Evolutionary conservation across 1,140 invertebrate genomes (phyloP), one percentile per base, ranked within the genome.

Genomic region (Trinorchestia longiramus): DNA sequence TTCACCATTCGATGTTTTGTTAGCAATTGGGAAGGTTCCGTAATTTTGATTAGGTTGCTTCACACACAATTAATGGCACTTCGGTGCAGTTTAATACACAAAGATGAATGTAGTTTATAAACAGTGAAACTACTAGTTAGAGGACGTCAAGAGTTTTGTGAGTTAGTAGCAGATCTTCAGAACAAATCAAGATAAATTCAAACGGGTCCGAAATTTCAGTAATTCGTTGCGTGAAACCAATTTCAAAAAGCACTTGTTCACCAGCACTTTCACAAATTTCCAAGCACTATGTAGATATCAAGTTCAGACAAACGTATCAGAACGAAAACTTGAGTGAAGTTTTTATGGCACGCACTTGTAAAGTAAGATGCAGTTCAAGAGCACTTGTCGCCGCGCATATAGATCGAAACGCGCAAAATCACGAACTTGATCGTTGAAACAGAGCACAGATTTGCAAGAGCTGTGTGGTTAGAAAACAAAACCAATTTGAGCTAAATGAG

Each of bases 81-180:
- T 91, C 41, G 88, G 88, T 91, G 88, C 88, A 91, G 43, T 91
- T 77, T 77, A 77, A 91, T 43, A 91, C 88, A 91, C 88, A 91
- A 41, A 91, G 88, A 91, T 91, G 88, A 43, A 91, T 91, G 43
- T 77, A 77, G 62, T 77, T 77, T 77, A 77, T 77, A 77, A 77
- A 77, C 62, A 23, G 62, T 36, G 28, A 77, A 77, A 77, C 62
- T 77, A 77, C 62, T 77, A 77, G 62, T 77, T 77, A 77, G 62
- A 77, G 62, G 62, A 77, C 62, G 62, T 77, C 62, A 77, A 77
- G 62, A 77, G 62, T 23, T 77, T 77, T 77, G 62, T 77, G 28
- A 77, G 62, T 77, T 77, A 28, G 62, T 36, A 28, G 28, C 28
- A 77, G 28, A 77, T 77, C 8, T 77, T 77, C 11, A 77, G 62